Base-by-base conservation (phyloP, 64 coral and sea anemone species). In the Anthopleura sola region DNA sequence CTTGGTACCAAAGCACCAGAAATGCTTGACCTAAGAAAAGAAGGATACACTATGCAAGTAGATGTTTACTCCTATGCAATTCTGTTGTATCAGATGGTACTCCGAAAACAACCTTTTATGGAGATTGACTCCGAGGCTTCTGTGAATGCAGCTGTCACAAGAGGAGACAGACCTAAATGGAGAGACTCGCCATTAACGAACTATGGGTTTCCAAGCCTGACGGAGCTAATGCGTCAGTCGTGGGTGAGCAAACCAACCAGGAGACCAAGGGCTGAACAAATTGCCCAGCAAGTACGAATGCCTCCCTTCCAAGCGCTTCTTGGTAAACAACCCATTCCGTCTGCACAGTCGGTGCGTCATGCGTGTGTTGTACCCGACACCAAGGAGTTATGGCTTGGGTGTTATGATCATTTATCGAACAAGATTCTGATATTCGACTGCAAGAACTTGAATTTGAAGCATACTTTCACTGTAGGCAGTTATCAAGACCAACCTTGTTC, bases 231-330 rank as follows among this genome's bases (percentile, higher is more conserved):
- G 94, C 86, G 92, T 75, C 86, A 82, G 14, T 95, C 86, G 39
- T 95, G 94, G 94, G 50, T 82, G 12, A 64, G 79, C 76, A 95
- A 86, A 78, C 94, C 94, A 48, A 92, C 87, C 2, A 84, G 20
- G 39, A 79, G 94, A 86, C 94, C 94, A 11, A 89, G 68, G 18
- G 56, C 90, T 5, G 78, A 58, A 75, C 38, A 95, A 53, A 89
- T 95, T 69, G 84, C 86, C 8, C 69, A 86, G 24, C 95, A 98
- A 75, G 82, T 98, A 12, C 44, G 92, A 38, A 82, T 89, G 46
- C 89, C 95, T 37, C 87, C 95, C 3, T 98, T 98, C 44, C 95
- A 98, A 75, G 81, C 88, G 69, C 78, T 98, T n/a, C 87, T 98
- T 34, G 92, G 92, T 2, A 91, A 94, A 54, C 86, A 87, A 57